Evolutionary conservation across 1,140 invertebrate species (phyloP), one percentile per base, ranked within the genome.

Genomic region (Ceratitis capitata): DNA sequence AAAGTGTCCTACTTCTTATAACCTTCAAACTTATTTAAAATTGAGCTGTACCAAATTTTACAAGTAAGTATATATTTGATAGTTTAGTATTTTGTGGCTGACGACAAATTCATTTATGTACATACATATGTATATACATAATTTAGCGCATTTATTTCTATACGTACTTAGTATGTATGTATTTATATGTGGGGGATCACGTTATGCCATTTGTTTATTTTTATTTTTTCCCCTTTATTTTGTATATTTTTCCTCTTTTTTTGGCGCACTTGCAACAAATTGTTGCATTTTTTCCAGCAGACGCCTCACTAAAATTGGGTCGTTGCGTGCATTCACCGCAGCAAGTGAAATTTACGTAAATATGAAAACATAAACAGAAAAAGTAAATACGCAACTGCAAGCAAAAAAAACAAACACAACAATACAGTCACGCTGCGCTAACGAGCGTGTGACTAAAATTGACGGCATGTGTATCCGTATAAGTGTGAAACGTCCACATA

Each of bases 241-340:
- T 78, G 0, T 0, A 23, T 19, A 12, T 74, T 74, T 74, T 35
- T 42, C n/a, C n/a, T 42, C n/a, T n/a, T 0, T 4, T 9, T 39
- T 78, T 26, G n/a, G n/a, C 45, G 69, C 69, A 78, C 39, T 78
- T 42, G 69, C 69, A 45, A 78, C 69, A 78, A 78, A 78, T 78
- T 78, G 69, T 78, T 78, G 69, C 39, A 45, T 78, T 78, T 69
- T n/a, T 78, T 47, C n/a, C 69, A 45, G n/a, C 69, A 78, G 69
- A 6, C 69, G 69, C 39, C n/a, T 23, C 69, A n/a, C 39, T 45
- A 45, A 78, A 78, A 78, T 78, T 78, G 69, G 69, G 69, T 78
- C 69, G 39, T 42, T 78, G 69, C 69, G 69, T 78, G 19, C 69
- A 78, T 78, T 78, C 39, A 78, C 39, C 69, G 69, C 69, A 7